Conservation (phyloP, 1,140 invertebrate species). For the Pararge aegeria region DNA sequence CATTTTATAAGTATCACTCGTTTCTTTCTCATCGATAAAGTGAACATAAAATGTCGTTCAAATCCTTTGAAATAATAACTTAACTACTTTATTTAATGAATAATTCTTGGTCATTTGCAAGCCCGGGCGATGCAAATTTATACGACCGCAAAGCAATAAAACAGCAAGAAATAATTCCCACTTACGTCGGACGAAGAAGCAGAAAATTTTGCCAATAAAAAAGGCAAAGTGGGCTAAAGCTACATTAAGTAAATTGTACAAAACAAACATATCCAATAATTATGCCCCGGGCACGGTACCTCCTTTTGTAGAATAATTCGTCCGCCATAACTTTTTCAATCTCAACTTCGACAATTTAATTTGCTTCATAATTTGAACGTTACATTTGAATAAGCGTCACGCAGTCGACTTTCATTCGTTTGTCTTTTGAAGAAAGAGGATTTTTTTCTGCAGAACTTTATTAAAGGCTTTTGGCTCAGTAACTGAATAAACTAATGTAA, state of each 20-base stretch:
- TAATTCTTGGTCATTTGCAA: neutral
- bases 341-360: constrained; percentile 75
- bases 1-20: no score
- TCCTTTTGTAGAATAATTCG: constrained; percentile 65
- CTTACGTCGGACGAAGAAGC: constrained; percentile 50
- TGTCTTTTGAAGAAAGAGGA: constrained; percentile 13
- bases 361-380: constrained; percentile 52
- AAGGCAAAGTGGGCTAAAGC: constrained; percentile 29
- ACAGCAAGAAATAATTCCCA: constrained; percentile 60
- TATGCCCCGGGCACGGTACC: constrained; percentile 46
- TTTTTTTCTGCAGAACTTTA: no score
- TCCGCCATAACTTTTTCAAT: constrained; percentile 75
- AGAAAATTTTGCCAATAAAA: constrained; percentile 58
- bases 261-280: constrained; percentile 68
- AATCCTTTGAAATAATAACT: neutral
- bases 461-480: no score
- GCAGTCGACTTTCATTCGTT: constrained; percentile 46
- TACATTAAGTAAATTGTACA: constrained; percentile 70
- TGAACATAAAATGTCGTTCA: no score
- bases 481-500: no score
- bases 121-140: constrained; percentile 29
- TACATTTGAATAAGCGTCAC: constrained; percentile 57
- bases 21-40: no score
- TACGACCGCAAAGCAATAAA: constrained; percentile 50
- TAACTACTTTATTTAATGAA: neutral